These are phyloP conservation scores for Antrozous pallidus DNA, from an alignment of 2,797 vertebrate species.

Conservation along the genomic window DNA sequence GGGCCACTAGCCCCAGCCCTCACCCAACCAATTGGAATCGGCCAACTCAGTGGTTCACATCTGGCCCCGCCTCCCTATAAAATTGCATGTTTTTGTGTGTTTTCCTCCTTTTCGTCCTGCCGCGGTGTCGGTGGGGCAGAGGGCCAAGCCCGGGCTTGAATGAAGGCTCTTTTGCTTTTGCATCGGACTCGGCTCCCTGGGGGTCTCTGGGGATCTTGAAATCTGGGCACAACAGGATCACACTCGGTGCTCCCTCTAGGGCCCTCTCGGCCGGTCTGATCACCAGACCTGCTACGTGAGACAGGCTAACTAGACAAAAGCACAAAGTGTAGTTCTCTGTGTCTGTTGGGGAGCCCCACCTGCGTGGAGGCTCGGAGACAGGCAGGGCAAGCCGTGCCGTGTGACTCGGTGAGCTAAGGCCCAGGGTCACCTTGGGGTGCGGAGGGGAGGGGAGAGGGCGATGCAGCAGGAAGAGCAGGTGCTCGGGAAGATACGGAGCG, in stretches of 20 bases:
- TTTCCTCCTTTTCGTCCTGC: too few species aligned
- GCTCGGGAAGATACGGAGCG: neutral
- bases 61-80: too few species aligned
- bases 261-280: neutral
- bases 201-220: too few species aligned
- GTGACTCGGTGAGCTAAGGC: neutral
- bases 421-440: neutral
- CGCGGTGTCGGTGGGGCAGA: too few species aligned
- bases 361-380: neutral
- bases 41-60: too few species aligned
- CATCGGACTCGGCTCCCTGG: too few species aligned
- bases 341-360: neutral
- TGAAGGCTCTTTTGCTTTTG: too few species aligned
- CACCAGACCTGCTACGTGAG: neutral
- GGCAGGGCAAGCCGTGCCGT: neutral
- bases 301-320: neutral
- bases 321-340: rapidly evolving
- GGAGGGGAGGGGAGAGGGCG: neutral
- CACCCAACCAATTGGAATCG: too few species aligned
- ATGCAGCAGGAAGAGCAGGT: neutral
- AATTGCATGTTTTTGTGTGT: too few species aligned
- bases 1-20: too few species aligned
- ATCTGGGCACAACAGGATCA: too few species aligned
- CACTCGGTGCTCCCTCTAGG: neutral
- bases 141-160: too few species aligned